Evolutionary conservation across 1,140 invertebrate genomes (phyloP).

Genomic region (Oryzaephilus surinamensis): DNA sequence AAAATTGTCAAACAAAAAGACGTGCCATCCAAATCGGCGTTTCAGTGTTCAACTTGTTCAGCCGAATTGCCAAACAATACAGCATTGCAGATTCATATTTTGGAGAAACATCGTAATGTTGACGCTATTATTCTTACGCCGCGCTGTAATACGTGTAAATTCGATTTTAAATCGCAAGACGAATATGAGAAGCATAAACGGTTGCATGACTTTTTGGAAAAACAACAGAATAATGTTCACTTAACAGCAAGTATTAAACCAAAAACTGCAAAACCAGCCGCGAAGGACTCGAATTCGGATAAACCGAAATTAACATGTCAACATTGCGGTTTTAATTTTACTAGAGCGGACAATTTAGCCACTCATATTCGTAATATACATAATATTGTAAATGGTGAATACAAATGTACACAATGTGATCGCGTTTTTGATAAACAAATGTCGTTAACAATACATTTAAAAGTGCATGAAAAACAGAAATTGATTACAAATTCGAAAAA

Average conservation of each 20-base stretch:
- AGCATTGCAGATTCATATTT: slow-evolving; percentile 28
- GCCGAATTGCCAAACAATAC: slow-evolving; percentile 25
- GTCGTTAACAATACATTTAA: slow-evolving; percentile 28
- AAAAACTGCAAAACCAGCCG: slow-evolving; percentile 1
- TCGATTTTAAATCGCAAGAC: slow-evolving; percentile 25
- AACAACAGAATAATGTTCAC: too few relatives aligned
- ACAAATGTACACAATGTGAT: slow-evolving; percentile 25
- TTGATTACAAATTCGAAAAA: background rate
- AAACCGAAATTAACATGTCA: slow-evolving; percentile 21
- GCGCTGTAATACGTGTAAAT: slow-evolving; percentile 25
- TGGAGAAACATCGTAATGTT: slow-evolving; percentile 28
- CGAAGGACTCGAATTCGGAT: background rate
- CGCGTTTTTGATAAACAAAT: slow-evolving; percentile 29
- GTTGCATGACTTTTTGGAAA: slow-evolving; percentile 24
- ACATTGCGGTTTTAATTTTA: slow-evolving; percentile 24
- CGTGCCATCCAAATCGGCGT: slow-evolving; percentile 4
- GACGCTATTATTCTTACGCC: slow-evolving; percentile 20
- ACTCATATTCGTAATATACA: slow-evolving; percentile 23
- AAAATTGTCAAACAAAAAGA: slow-evolving; percentile 14
- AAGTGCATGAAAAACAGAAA: slow-evolving; percentile 28
- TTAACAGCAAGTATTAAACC: slow-evolving; percentile 10
- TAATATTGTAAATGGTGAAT: too few relatives aligned
- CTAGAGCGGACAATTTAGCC: slow-evolving; percentile 21
- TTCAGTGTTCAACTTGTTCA: slow-evolving; percentile 22
- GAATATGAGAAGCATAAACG: slow-evolving; percentile 29